These are phyloP conservation scores for Helleia helle DNA, from an alignment of 2,888 invertebrate genomes.

Conservation along the genomic window DNA sequence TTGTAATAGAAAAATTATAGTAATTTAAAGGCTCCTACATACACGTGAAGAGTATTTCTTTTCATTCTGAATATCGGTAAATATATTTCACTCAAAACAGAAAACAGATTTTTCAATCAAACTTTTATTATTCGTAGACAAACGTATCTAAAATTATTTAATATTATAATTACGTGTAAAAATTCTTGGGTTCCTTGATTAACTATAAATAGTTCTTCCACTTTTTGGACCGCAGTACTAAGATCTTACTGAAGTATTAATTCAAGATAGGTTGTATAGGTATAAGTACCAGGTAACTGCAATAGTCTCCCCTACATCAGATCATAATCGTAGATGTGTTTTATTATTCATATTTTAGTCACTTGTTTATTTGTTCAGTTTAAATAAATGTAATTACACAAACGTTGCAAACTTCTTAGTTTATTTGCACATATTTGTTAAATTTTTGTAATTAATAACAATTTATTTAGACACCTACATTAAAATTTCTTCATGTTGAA, in stretches of 20 bases:
- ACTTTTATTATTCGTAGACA: background rate
- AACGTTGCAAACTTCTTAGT: constrained; percentile 70
- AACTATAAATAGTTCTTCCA: constrained; percentile 23
- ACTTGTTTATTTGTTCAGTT: constrained; percentile 66
- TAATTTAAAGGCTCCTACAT: constrained; percentile 42
- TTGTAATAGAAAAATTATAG: constrained; percentile 56
- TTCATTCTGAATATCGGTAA: background rate
- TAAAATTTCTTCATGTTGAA: constrained; percentile 60
- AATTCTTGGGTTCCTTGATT: constrained; percentile 16
- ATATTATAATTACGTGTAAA: constrained; percentile 2
- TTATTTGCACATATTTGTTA: constrained; percentile 72
- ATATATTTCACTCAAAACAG: background rate
- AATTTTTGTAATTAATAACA: constrained; percentile 62
- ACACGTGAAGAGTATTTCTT: constrained; percentile 31
- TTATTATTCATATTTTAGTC: constrained; percentile 66
- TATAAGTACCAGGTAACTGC: constrained; percentile 28
- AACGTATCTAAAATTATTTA: background rate
- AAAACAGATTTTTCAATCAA: background rate
- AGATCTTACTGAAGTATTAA: constrained; percentile 12
- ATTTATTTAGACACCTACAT: constrained; percentile 66
- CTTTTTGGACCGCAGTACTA: constrained; percentile 7
- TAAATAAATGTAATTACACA: constrained; percentile 59
- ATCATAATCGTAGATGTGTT: constrained; percentile 45
- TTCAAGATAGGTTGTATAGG: constrained; percentile 39
- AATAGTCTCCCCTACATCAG: constrained; percentile 32